These are phyloP conservation scores for Dascyllus trimaculatus DNA, from an alignment of 2,113 vertebrate genomes.

Conservation along the genomic window DNA sequence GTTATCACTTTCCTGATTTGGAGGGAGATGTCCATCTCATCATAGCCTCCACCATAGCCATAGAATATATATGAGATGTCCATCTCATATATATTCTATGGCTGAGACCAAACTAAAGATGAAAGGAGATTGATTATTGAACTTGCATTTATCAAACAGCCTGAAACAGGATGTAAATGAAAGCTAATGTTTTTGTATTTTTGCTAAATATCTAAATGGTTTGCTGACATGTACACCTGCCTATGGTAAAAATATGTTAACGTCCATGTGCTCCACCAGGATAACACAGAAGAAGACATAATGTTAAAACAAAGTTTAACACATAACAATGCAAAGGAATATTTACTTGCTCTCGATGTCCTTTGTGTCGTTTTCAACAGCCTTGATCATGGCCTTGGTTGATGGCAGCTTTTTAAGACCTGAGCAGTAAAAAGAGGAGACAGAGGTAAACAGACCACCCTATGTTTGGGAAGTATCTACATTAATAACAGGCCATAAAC, in stretches of 20 bases:
- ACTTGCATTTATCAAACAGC: no score
- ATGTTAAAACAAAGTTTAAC: neutral
- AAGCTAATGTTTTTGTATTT: no score
- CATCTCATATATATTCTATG: neutral
- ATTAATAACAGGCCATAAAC: neutral
- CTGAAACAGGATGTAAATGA: no score
- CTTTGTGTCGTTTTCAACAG: conserved; percentile 74
- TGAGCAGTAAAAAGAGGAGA: conserved; percentile 19
- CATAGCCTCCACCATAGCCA: no score
- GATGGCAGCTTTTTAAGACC: conserved; percentile 71
- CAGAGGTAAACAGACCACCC: neutral
- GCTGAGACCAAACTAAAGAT: neutral
- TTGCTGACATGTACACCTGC: neutral
- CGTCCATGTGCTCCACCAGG: neutral
- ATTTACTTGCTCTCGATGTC: conserved; percentile 69
- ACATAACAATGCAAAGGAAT: neutral
- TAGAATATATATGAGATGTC: no score
- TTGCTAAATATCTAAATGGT: neutral
- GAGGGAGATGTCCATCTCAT: no score
- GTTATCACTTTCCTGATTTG: no score
- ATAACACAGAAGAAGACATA: neutral
- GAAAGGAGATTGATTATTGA: neutral
- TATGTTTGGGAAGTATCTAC: neutral
- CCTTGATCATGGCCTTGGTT: conserved; percentile 72
- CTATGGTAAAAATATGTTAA: neutral